Conservation (phyloP, 2,888 invertebrate species). For the Gymnosoma rotundatum region DNA sequence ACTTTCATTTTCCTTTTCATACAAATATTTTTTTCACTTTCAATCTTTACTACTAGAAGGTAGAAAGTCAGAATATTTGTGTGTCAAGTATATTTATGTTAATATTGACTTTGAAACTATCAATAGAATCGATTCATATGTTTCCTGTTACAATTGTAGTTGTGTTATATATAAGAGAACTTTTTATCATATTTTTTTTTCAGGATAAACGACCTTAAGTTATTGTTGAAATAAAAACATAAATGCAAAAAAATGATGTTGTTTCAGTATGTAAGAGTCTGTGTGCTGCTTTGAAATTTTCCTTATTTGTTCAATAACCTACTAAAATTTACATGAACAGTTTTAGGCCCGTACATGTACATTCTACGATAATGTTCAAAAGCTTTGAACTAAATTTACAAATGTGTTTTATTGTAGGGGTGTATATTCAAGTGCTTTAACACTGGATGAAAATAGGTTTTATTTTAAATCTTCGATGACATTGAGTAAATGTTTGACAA, state of each 20-base stretch:
- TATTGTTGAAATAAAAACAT: constrained; percentile 46
- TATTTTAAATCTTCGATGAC: too few relatives aligned
- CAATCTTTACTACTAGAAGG: not conserved
- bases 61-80: not conserved
- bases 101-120: not conserved
- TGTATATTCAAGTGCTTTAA: too few relatives aligned
- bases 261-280: constrained; percentile 3
- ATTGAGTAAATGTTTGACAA: too few relatives aligned
- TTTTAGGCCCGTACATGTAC: too few relatives aligned
- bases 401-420: too few relatives aligned
- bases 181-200: constrained; percentile 29
- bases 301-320: too few relatives aligned
- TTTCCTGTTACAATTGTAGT: not conserved
- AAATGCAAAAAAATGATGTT: constrained; percentile 27
- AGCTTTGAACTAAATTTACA: too few relatives aligned
- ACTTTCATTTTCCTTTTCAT: constrained; percentile 4
- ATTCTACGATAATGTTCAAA: too few relatives aligned
- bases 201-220: constrained; percentile 19
- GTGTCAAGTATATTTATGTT: not conserved
- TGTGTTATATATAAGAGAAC: not conserved
- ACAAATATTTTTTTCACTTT: constrained; percentile 9
- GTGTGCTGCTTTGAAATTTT: not conserved
- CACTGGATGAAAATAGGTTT: too few relatives aligned
- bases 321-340: too few relatives aligned
- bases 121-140: not conserved